These are phyloP conservation scores for Leistus spinibarbis DNA, from an alignment of 2,888 invertebrate species.

Conservation along the genomic window DNA sequence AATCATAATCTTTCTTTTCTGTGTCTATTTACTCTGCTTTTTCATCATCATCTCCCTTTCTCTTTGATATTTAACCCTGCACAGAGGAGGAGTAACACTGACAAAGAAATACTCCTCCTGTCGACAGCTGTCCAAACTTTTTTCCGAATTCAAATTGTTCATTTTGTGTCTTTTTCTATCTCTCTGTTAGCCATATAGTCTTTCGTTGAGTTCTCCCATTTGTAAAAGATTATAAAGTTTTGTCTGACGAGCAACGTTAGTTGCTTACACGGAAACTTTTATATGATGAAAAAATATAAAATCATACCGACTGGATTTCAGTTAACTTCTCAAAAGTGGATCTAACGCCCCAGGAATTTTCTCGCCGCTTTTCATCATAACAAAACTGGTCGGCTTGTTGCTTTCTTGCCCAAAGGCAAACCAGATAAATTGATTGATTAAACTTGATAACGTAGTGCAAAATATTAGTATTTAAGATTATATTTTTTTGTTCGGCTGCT, in stretches of 20 bases:
- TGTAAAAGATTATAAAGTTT: constrained; percentile 39
- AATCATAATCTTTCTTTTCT: constrained; percentile 21
- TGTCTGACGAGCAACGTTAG: not conserved
- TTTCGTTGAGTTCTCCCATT: not conserved
- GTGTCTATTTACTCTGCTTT: not conserved
- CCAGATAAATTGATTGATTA: not conserved
- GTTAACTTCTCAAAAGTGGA: constrained; percentile 18
- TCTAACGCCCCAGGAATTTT: constrained; percentile 8
- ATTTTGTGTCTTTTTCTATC: not conserved
- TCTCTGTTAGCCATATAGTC: not conserved
- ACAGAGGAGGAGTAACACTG: constrained; percentile 22
- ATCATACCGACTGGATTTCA: constrained; percentile 35
- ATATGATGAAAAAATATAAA: constrained; percentile 39
- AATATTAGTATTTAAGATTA: too few relatives aligned
- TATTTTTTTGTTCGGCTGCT: too few relatives aligned
- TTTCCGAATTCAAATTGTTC: constrained; percentile 37
- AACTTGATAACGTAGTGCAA: not conserved
- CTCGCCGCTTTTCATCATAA: not conserved
- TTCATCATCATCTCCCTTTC: constrained; percentile 20
- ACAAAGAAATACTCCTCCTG: constrained; percentile 32
- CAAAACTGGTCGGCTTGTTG: not conserved
- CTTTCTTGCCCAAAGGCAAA: not conserved
- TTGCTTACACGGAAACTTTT: constrained; percentile 25
- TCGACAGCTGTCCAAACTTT: constrained; percentile 38
- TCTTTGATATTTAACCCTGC: constrained; percentile 32